Evolutionary conservation across 2,113 vertebrate species (phyloP), one percentile per base, ranked within the genome.

Genomic region (Amia ocellicauda): DNA sequence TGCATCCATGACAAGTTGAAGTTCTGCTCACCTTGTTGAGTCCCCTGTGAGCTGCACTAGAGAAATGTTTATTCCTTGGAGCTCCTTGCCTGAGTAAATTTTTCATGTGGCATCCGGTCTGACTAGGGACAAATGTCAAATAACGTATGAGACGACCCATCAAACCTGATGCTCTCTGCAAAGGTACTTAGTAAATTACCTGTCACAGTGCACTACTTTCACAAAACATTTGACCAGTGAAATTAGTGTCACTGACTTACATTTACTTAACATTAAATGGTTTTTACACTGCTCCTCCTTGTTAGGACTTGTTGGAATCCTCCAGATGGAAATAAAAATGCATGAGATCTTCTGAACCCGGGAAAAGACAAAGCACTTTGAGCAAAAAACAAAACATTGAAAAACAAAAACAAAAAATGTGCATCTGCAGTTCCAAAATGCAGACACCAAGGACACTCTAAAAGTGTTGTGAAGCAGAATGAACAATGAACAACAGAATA

Each of bases 1-100:
- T 84, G 91, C 91, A 97, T 94, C 95, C 94, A 91, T 98, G 97
- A 98, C 95, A 96, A 95, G 93, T 80, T 92, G 86, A 87, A 93
- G 92, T 92, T 94, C 89, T 78, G 90, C 93, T 98, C 96, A 99
- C 97, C 96, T 98, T 98, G 93, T 91, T 69, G 84, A 91, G 89
- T 93, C 94, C 91, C 83, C 83, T 86, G 93, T 91, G 87, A 87
- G 81, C 76, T 84, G 82, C 85, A 77, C 88, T 81, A 88, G 85
- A 91, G 91, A 90, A 82, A 79, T 85, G 75, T 81, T 85, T 91
- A 92, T 91, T 92, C 93, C 93, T 95, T 73, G 69, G 76, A 93
- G 91, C 86, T 88, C 86, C 63, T 77, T 55, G 89, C 83, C 84
- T 83, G 80, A 89, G 83, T 92, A 91, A 88, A 91, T 93, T 93